These are phyloP conservation scores for Galaxea fascicularis DNA, from an alignment of 92 coral and sea anemone species.

Conservation along the genomic window DNA sequence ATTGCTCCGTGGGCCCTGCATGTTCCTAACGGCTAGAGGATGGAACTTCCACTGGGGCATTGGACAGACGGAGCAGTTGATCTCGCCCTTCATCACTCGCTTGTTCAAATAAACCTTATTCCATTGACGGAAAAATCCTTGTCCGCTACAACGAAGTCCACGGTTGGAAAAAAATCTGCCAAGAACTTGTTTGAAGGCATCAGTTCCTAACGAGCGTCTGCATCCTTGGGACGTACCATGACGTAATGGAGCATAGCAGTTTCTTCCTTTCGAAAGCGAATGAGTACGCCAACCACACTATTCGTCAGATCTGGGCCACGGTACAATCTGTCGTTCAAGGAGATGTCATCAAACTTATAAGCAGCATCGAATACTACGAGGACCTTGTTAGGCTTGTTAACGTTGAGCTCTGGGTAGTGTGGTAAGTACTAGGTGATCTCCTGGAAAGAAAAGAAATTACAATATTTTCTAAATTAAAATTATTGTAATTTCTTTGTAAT, in stretches of 20 bases:
- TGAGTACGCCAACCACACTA: constrained; percentile 31
- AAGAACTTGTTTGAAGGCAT: constrained; percentile 48
- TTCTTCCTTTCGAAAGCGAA: constrained; percentile 46
- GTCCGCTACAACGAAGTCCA: constrained; percentile 46
- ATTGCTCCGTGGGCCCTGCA: no score
- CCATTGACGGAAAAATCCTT: constrained; percentile 19
- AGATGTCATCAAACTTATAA: constrained; percentile 24
- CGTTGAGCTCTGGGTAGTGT: constrained; percentile 18
- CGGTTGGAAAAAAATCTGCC: constrained; percentile 29
- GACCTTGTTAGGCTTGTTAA: constrained; percentile 28
- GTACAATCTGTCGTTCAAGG: constrained; percentile 42
- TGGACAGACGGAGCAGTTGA: constrained; percentile 24
- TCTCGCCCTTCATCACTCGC: background rate
- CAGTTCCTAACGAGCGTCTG: constrained; percentile 55
- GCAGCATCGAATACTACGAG: constrained; percentile 52
- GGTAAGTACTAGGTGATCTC: constrained; percentile 50
- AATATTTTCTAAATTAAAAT: no score
- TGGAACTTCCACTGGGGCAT: constrained; percentile 33
- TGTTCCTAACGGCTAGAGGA: constrained; percentile 40
- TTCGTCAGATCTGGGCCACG: constrained; percentile 42
- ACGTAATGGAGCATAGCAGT: constrained; percentile 28
- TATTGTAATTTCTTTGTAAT: no score
- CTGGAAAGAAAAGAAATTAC: no score
- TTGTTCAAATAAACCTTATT: constrained; percentile 10
- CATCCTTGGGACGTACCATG: constrained; percentile 28